Evolutionary conservation across 2,888 invertebrate species (phyloP).

Genomic region (Lepidocyrtoides sp.): DNA sequence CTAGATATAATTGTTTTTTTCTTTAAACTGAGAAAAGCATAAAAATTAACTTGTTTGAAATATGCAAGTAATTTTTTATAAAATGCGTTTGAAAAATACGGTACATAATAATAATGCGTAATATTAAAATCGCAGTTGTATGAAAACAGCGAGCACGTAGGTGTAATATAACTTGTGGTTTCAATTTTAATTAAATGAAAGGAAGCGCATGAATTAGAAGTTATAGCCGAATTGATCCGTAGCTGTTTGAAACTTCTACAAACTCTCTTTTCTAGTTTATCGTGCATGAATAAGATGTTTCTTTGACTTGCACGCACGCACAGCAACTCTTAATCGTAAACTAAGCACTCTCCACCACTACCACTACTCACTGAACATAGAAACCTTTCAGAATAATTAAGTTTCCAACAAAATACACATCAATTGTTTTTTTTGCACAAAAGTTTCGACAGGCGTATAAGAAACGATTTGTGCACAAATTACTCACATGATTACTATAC

Average conservation of each 20-base stretch:
- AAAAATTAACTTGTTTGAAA: background rate
- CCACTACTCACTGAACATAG: background rate
- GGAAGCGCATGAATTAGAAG: conserved; percentile 8
- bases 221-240: conserved; percentile 3
- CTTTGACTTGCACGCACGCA: conserved; percentile 13
- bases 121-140: background rate
- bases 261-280: conserved; percentile 24
- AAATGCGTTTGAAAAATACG: background rate
- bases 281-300: background rate
- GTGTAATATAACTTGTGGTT: background rate
- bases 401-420: conserved; percentile 6
- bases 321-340: conserved; percentile 22
- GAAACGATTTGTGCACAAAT: conserved; percentile 22
- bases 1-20: conserved; percentile 14
- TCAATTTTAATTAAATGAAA: conserved; percentile 19
- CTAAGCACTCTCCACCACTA: conserved; percentile 10
- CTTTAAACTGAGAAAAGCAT: background rate
- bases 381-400: conserved; percentile 25
- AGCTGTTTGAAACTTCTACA: background rate
- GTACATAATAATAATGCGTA: background rate
- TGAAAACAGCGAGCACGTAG: background rate
- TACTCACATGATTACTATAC: background rate
- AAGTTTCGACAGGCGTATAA: conserved; percentile 10
- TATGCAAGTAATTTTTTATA: background rate
- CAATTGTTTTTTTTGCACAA: background rate